These are phyloP conservation scores for rat (Rattus norvegicus) DNA, from an alignment of 2,113 vertebrate species.

Conservation along the genomic window DNA sequence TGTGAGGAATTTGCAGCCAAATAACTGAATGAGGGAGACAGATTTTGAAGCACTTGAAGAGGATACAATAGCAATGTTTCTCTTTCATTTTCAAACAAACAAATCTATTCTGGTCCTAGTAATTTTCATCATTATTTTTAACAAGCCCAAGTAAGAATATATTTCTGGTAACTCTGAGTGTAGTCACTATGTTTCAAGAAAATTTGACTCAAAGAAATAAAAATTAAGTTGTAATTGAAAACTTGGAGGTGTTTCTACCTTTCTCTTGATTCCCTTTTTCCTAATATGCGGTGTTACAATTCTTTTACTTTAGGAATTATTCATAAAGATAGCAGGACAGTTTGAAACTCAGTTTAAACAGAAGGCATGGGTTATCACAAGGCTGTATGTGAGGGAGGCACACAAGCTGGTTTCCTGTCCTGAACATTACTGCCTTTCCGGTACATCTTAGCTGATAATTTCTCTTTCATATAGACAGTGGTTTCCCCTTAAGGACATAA, in stretches of 20 bases:
- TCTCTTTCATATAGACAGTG: neutral
- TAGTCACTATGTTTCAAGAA: neutral
- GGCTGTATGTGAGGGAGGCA: neutral
- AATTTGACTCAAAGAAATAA: constrained; percentile 55
- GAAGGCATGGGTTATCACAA: neutral
- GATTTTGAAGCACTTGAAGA: neutral
- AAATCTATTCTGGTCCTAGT: neutral
- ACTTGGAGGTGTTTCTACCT: neutral
- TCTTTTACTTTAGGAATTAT: constrained; percentile 33
- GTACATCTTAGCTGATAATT: neutral
- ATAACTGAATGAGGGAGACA: neutral
- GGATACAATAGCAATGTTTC: neutral
- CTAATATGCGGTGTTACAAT: constrained; percentile 19
- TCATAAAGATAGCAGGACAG: neutral
- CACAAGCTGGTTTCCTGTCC: neutral
- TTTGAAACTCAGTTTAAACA: neutral
- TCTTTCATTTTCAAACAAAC: neutral
- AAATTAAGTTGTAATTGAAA: constrained; percentile 38
- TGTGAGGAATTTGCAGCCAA: neutral
- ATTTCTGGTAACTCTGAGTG: constrained; percentile 36
- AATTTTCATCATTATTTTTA: constrained; percentile 32
- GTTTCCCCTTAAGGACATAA: no score
- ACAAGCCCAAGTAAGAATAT: neutral
- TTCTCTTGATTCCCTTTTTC: constrained; percentile 25
- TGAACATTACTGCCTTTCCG: neutral